Conservation (phyloP, 2,113 vertebrate species). For the Pelusios castaneus region DNA sequence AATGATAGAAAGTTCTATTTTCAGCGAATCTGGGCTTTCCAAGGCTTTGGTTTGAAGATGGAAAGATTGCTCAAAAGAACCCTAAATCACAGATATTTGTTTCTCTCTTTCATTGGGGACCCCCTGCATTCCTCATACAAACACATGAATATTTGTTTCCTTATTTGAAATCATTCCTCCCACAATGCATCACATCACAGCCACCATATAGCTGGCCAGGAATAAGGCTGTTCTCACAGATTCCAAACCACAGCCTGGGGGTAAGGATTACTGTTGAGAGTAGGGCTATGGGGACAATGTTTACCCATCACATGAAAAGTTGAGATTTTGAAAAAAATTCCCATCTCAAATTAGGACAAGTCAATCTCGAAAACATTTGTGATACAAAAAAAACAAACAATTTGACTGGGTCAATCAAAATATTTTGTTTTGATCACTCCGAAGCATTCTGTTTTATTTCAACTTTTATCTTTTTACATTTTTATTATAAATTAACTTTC, state of each 20-base stretch:
- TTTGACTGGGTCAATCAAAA: not conserved
- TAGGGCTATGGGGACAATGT: not conserved
- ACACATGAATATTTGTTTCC: conserved; percentile 8
- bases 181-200: conserved; percentile 10
- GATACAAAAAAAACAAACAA: not conserved
- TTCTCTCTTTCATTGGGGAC: conserved; percentile 3
- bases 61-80: conserved; percentile 15
- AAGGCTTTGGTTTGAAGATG: not conserved
- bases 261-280: not conserved
- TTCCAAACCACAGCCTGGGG: not conserved
- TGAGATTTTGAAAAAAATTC: not conserved
- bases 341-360: not conserved
- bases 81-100: not conserved
- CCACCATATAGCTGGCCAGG: not conserved
- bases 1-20: conserved; percentile 40
- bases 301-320: rapidly evolving
- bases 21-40: conserved; percentile 6
- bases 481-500: not conserved
- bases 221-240: not conserved
- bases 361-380: not conserved
- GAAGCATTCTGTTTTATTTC: not conserved
- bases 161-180: conserved; percentile 16
- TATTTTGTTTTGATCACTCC: not conserved
- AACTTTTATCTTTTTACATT: not conserved
- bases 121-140: conserved; percentile 9